phyloP scores from a whole-genome alignment of 2,113 vertebrate species.

The Stictonetta naevosa region DNA sequence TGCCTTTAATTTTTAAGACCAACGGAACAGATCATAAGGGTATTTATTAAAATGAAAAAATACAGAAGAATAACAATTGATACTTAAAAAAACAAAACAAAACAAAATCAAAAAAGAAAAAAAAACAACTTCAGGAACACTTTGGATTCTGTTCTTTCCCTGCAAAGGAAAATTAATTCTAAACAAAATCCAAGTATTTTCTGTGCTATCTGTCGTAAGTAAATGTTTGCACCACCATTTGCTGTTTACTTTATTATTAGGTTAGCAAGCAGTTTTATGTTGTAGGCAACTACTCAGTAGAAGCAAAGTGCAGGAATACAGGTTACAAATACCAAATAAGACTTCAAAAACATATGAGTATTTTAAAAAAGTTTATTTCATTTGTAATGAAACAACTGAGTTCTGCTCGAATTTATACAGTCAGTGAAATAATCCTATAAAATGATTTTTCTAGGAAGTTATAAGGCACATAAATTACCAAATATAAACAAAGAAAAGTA shows the following conservation, averaged over 20 bases:
- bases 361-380: conserved; percentile 51
- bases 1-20: background rate
- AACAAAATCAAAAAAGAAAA: too few species aligned
- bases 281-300: background rate
- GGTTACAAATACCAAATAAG: background rate
- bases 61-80: background rate
- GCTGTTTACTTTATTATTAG: background rate
- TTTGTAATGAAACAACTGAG: conserved; percentile 47
- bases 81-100: background rate
- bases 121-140: background rate
- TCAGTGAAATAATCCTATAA: conserved; percentile 61
- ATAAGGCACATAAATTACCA: conserved; percentile 70
- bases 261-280: background rate
- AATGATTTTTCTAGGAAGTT: conserved; percentile 53
- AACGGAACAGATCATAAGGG: background rate
- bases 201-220: background rate
- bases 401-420: conserved; percentile 63
- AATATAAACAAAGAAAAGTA: conserved; percentile 61
- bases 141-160: background rate
- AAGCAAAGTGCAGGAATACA: background rate
- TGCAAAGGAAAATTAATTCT: background rate
- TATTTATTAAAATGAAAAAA: background rate
- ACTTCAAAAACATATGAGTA: background rate
- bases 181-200: background rate
- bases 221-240: background rate